These are phyloP conservation scores for Gymnorhina tibicen DNA, from an alignment of 2,113 vertebrate genomes.

Conservation along the genomic window DNA sequence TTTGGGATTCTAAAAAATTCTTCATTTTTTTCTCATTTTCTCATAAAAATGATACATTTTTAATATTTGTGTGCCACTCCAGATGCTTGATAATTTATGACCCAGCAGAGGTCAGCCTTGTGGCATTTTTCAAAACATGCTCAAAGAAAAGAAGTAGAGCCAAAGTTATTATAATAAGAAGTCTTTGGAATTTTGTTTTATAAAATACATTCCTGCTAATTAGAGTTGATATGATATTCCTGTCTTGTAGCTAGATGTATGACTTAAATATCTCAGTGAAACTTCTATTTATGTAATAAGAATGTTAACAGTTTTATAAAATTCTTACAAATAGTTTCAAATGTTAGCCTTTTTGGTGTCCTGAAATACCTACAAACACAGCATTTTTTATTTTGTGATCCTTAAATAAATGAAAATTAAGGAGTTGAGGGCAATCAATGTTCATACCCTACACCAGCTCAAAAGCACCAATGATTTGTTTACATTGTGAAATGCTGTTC, in stretches of 20 bases:
- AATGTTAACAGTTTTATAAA: not conserved
- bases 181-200: not conserved
- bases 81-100: not conserved
- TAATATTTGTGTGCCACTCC: not conserved
- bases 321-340: not conserved
- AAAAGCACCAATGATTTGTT: not conserved
- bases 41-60: not conserved
- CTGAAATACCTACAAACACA: not conserved
- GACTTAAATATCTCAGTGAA: not conserved
- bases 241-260: not conserved
- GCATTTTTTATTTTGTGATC: not conserved
- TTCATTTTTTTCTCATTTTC: not conserved
- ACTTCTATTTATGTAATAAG: not conserved
- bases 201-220: not conserved
- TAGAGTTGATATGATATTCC: not conserved
- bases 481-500: not conserved
- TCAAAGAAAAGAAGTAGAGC: not conserved
- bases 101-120: slow-evolving; percentile 64
- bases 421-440: not conserved
- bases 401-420: not conserved
- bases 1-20: not conserved
- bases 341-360: not conserved
- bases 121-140: not conserved
- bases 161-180: not conserved
- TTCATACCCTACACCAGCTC: not conserved